Evolutionary conservation across 2,797 vertebrate genomes (phyloP).

Genomic region (Cottoperca gobio): DNA sequence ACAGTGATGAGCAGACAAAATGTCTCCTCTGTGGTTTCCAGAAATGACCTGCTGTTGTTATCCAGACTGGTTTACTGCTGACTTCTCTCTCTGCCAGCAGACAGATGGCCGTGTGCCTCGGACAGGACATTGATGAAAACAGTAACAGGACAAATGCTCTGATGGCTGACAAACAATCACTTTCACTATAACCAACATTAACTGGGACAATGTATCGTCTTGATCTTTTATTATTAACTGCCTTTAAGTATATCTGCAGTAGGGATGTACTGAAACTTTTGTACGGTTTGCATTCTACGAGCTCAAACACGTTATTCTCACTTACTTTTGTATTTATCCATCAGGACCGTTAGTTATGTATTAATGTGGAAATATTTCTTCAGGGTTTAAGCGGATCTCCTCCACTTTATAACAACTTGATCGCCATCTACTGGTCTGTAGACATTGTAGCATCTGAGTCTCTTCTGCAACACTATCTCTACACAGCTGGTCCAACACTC

Average conservation of each 20-base stretch:
- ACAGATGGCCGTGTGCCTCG: conserved; percentile 30
- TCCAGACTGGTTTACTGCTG: conserved; percentile 20
- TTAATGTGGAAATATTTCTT: neutral
- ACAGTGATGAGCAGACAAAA: conserved; percentile 2
- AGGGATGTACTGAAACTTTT: neutral
- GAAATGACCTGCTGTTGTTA: conserved; percentile 20
- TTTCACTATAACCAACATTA: neutral
- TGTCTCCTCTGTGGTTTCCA: conserved; percentile 7
- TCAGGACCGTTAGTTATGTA: neutral
- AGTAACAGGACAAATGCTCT: conserved; percentile 21
- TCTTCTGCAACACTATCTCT: neutral
- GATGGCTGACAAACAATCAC: conserved; percentile 1
- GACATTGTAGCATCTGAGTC: conserved; percentile 10
- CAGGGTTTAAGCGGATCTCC: neutral
- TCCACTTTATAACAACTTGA: neutral
- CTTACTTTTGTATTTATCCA: neutral
- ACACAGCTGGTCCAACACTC: neutral
- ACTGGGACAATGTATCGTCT: neutral
- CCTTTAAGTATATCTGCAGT: conserved; percentile 1
- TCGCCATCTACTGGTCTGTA: conserved; percentile 64
- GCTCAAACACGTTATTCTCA: neutral
- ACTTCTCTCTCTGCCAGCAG: conserved; percentile 34
- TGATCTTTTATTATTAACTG: neutral
- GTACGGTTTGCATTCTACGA: neutral
- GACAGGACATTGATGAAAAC: conserved; percentile 6